phyloP scores from a whole-genome alignment of 2,888 invertebrate genomes.

The Tiliacea citrago region DNA sequence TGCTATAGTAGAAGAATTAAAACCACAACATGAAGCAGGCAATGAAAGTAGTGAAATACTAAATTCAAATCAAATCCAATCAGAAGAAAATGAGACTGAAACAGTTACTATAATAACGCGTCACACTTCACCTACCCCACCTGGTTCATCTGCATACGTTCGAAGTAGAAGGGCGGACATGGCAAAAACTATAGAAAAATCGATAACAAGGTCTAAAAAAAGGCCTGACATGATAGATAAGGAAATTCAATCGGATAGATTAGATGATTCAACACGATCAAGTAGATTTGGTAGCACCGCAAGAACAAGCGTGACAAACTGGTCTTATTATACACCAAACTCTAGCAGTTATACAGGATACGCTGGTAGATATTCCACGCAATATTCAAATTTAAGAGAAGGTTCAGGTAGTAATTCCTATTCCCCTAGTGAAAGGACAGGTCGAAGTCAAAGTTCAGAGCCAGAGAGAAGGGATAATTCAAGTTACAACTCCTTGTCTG shows the following conservation, averaged over 20 bases:
- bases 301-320: slow-evolving; percentile 91
- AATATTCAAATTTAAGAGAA: slow-evolving; percentile 84
- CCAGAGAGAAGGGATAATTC: slow-evolving; percentile 77
- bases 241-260: slow-evolving; percentile 93
- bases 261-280: slow-evolving; percentile 93
- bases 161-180: slow-evolving; percentile 93
- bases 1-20: slow-evolving; percentile 69
- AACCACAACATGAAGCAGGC: slow-evolving; percentile 57
- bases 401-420: slow-evolving; percentile 74
- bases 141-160: slow-evolving; percentile 91
- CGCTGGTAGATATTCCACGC: slow-evolving; percentile 87
- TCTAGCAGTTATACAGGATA: slow-evolving; percentile 84
- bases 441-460: slow-evolving; percentile 83
- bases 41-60: slow-evolving; percentile 64
- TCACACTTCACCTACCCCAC: slow-evolving; percentile 95
- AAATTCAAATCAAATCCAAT: slow-evolving; percentile 59
- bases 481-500: slow-evolving; percentile 68
- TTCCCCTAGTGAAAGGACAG: slow-evolving; percentile 78
- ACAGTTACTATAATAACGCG: slow-evolving; percentile 93
- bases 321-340: slow-evolving; percentile 91
- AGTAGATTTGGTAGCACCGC: slow-evolving; percentile 91
- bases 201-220: slow-evolving; percentile 91
- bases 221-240: slow-evolving; percentile 92
- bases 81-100: slow-evolving; percentile 76
- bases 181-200: slow-evolving; percentile 93